These are phyloP conservation scores for Nestor notabilis DNA, from an alignment of 2,113 vertebrate species.

Conservation along the genomic window DNA sequence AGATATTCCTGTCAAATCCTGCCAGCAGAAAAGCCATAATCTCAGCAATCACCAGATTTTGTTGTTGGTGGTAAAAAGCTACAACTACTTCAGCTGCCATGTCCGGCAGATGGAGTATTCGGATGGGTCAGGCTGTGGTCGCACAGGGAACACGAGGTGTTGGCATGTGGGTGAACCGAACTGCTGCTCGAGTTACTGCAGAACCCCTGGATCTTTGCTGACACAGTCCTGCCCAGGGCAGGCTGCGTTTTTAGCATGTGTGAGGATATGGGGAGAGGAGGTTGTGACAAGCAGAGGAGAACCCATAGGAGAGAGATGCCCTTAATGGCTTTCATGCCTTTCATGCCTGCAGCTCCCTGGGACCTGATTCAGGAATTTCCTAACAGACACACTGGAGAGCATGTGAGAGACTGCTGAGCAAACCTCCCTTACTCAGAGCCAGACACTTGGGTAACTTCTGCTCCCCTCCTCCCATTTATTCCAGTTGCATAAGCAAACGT, in stretches of 20 bases:
- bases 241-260: fast-evolving
- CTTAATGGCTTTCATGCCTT: constrained; percentile 51
- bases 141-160: fast-evolving
- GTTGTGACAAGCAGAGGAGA: neutral
- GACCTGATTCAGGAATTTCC: constrained; percentile 64
- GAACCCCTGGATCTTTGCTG: neutral
- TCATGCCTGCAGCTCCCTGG: constrained; percentile 38
- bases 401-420: constrained; percentile 36
- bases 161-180: neutral
- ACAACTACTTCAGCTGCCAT: neutral
- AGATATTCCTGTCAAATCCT: neutral
- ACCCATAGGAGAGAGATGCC: neutral
- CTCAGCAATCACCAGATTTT: neutral
- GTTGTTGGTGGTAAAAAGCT: neutral
- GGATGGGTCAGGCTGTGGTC: neutral
- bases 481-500: neutral
- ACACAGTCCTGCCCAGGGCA: neutral
- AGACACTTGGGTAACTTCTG: neutral
- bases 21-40: neutral
- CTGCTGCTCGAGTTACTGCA: neutral
- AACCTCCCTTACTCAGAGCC: neutral
- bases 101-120: neutral
- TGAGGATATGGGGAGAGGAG: neutral
- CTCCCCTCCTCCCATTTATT: neutral
- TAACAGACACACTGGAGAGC: constrained; percentile 44